These are phyloP conservation scores for Phenganax subtilis DNA, from an alignment of 92 coral and sea anemone species.

Conservation along the genomic window DNA sequence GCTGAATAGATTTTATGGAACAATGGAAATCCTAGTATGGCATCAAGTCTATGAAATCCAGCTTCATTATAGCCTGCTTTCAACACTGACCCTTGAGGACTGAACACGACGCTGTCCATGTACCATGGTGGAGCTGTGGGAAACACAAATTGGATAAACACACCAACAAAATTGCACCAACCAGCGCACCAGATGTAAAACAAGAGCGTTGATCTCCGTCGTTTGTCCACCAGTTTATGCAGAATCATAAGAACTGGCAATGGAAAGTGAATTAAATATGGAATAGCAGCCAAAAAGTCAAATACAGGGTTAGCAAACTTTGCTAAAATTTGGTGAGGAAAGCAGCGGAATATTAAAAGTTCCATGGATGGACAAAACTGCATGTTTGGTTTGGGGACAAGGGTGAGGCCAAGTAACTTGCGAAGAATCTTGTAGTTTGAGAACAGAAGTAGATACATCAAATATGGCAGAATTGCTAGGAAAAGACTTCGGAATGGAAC, in stretches of 20 bases:
- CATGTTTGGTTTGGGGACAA: conserved; percentile 70
- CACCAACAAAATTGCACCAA: conserved; percentile 91
- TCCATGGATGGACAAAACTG: conserved; percentile 90
- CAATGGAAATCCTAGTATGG: conserved; percentile 79
- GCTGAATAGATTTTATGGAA: conserved; percentile 93
- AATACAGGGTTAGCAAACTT: conserved; percentile 91
- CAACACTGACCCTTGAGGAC: conserved; percentile 74
- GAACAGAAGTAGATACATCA: conserved; percentile 63
- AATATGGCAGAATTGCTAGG: conserved; percentile 69
- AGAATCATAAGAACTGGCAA: conserved; percentile 76
- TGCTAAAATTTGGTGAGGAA: conserved; percentile 91
- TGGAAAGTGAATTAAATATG: conserved; percentile 86
- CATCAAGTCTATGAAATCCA: conserved; percentile 95
- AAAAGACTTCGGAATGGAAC: conserved; percentile 67
- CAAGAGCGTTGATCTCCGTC: conserved; percentile 69
- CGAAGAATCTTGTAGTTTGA: conserved; percentile 83
- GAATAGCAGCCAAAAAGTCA: conserved; percentile 94
- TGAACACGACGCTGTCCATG: conserved; percentile 93
- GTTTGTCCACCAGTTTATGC: conserved; percentile 74
- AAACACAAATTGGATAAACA: conserved; percentile 80
- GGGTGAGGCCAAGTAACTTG: conserved; percentile 68
- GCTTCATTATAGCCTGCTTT: conserved; percentile 94
- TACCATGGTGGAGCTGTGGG: conserved; percentile 99
- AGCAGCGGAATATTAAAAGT: conserved; percentile 87
- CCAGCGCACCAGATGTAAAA: conserved; percentile 96